Evolutionary conservation across 2,797 vertebrate species (phyloP), one percentile per base, ranked within the genome.

Genomic region (Cyprinella venusta): DNA sequence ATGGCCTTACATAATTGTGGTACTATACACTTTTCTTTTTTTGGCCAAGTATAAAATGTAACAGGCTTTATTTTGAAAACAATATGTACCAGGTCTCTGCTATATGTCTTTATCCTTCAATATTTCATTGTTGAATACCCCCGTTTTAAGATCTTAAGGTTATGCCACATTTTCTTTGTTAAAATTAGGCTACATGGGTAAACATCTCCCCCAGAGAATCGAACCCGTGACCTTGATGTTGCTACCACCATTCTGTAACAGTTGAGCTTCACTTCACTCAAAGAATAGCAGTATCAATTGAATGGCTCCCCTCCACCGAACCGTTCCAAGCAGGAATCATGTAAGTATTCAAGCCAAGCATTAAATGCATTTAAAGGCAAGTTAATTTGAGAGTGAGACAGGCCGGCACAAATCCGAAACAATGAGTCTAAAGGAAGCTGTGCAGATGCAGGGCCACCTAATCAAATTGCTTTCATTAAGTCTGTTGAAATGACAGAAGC

Each of bases 391-490:
- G 87, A 88, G 88, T 84, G 79, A 76, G 84, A 72, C 82, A 88
- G 87, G 84, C 86, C 88, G 89, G 88, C 85, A 87, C 78, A 92
- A 90, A 90, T 90, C 82, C 65, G 40, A 82, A 88, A 84, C 86
- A 89, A 89, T 89, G 76, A 91, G 90, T 84, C 80, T 83, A 87
- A 89, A 88, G 84, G 80, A 90, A 89, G 87, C 84, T 48, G 79
- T 63, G 65, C 40, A 8, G 70, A 86, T 80, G 86, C 84, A 45
- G 56, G 87, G 82, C 82, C 84, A 64, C 82, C 82, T 91, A 91
- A 93, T 94, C 83, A 91, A 89, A 93, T 93, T 87, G 89, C 79
- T 90, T 91, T 89, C 86, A 90, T 90, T 89, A 91, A 89, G 87
- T 89, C 88, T 91, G 87, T 87, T 89, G 88, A 89, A 86, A 81